Percentiles rank a stretch among this genome's conserved stretches.
phyloP scores from a whole-genome alignment of 2,797 vertebrate species.

The Coregonus ussuriensis region DNA sequence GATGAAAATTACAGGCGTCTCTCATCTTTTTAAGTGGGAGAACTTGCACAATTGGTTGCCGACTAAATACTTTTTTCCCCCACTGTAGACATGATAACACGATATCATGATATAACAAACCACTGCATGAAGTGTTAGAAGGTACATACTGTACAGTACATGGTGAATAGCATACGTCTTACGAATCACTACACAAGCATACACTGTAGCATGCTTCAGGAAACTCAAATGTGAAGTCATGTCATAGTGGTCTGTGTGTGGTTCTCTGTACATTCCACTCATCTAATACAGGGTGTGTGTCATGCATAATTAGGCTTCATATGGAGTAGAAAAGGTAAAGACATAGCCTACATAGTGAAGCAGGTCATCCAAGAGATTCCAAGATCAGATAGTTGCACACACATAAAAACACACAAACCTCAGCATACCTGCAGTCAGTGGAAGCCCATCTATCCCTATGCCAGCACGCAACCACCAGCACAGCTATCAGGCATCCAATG shows the following conservation, averaged over 20 bases:
- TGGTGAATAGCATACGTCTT: conserved; percentile 8
- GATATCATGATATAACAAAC: neutral
- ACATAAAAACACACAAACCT: neutral
- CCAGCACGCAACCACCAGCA: conserved; percentile 2
- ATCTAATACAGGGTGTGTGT: conserved; percentile 12
- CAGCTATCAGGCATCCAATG: conserved; percentile 11
- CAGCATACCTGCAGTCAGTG: neutral
- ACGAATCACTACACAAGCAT: conserved; percentile 32
- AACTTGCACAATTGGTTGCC: too few species aligned
- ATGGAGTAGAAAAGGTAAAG: conserved; percentile 18
- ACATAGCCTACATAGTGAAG: conserved; percentile 8
- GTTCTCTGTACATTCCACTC: conserved; percentile 31
- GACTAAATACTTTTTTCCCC: too few species aligned
- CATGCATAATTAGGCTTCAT: conserved; percentile 47
- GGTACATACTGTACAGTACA: neutral
- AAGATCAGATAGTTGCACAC: neutral
- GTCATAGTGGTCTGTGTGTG: conserved; percentile 13
- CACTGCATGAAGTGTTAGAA: conserved; percentile 2
- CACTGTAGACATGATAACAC: neutral
- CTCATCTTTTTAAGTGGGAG: too few species aligned
- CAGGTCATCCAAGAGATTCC: neutral
- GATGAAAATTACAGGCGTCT: too few species aligned
- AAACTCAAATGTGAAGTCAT: conserved; percentile 31
- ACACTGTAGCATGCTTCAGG: conserved; percentile 42
- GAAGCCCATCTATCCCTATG: neutral